Evolutionary conservation across 2,113 vertebrate genomes (phyloP), one percentile per base, ranked within the genome.

Genomic region (Rhinoderma darwinii): DNA sequence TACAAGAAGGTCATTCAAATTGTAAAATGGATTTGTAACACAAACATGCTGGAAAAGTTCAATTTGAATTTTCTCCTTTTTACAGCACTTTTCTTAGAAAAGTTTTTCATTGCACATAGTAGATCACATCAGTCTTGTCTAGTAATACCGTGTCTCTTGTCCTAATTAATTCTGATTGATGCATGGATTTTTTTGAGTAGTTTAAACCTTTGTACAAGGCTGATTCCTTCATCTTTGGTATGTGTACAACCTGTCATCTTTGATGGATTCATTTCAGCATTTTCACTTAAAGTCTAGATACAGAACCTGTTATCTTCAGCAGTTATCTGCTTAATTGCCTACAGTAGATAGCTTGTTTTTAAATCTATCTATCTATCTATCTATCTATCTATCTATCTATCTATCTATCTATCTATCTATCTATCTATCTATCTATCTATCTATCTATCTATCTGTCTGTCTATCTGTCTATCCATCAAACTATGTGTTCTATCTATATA

Each of bases 151-250:
- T 43, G 50, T 75, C 72, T 84, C 68, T 43, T 75, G 50, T 75
- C n/a, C 83, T 76, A 84, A 84, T 84, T 84, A 75, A 84, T 61
- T 76, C 51, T 84, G 83, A 84, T 75, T 84, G 83, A 84, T 76
- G 51, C 25, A 76, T 63, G 72, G 82, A 70, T 84, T 76, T 76
- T 83, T 83, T 83, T 76, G n/a, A 70, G 63, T 72, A 51, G 82
- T 72, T 63, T 59, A 84, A 84, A 76, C 37, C 72, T 84, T 75
- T 76, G 30, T 61, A 59, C 51, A 61, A 61, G 54, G 18, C 68
- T 61, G 37, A 30, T 30, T 8, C 50, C 61, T 84, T 76, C 72
- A 76, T 84, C 83, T 61, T 32, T 1, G 50, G 15, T 84, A 50
- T 74, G 22, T 59, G 82, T 56, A 74, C 68, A 74, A 84, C 35